Base-by-base conservation (phyloP, 1,140 invertebrate species). In the Mactra quadrangularis region DNA sequence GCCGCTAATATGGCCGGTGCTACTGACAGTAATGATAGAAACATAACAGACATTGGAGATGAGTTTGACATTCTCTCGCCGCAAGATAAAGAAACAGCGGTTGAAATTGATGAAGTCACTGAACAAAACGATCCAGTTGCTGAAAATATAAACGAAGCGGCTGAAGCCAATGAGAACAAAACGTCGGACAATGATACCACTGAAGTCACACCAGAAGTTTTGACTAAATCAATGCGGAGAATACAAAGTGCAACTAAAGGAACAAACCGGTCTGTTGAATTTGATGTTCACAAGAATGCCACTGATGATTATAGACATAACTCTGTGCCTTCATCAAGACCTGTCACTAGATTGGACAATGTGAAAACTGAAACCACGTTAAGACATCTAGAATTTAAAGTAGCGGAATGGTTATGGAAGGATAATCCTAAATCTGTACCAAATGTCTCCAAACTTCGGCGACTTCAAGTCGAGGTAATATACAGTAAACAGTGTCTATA, bases 401-500 rank as follows among this genome's bases (percentile, higher is more conserved):
- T 89, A 13, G 68, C 82, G 25, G 74, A 79, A 38, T 89, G 89
- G 89, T 64, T 90, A 3, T 59, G 62, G 25, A 79, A 87, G 52
- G 87, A 87, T 52, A 90, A 89, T 72, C 87, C 89, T 0, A 79
- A 85, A 62, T 74, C 83, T 31, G 76, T 81, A 3, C 71, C 87
- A 25, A 79, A 89, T 19, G 87, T 90, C 15, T 74, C 87, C 7
- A 86, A 86, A 57, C 70, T 90, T 1, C 74, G 87, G 38, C 55
- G 89, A 62, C 52, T 89, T 15, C 75, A 78, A 1, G 27, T 87
- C 13, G 81, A 88, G 86, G 89, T 90, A 64, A 64, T 53, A 22
- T 35, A n/a, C n/a, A n/a, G n/a, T n/a, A n/a, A n/a, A n/a, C n/a
- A n/a, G n/a, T n/a, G n/a, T n/a, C n/a, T n/a, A n/a, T n/a, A n/a